phyloP scores from a whole-genome alignment of 1,140 invertebrate genomes.

The Stratiolaelaps scimitus region DNA sequence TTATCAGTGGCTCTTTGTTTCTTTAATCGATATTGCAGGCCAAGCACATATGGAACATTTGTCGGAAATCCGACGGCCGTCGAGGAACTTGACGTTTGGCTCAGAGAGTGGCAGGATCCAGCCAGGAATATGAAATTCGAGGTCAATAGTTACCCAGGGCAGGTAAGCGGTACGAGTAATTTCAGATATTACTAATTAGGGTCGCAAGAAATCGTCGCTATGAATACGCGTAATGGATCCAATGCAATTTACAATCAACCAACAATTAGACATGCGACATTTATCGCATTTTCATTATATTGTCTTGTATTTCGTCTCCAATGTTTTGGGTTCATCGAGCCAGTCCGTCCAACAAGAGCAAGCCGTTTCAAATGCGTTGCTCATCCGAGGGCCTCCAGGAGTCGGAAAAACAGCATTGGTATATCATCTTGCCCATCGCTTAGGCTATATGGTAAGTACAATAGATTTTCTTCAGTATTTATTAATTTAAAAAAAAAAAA shows the following conservation, averaged over 20 bases:
- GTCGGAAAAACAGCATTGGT: slow-evolving; percentile 8
- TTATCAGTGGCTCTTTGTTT: no score
- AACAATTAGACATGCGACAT: no score
- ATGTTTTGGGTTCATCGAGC: neutral
- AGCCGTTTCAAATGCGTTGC: neutral
- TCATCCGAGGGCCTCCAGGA: slow-evolving; percentile 10
- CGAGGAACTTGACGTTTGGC: neutral
- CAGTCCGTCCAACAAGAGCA: neutral
- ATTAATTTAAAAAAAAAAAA: no score
- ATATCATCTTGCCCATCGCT: neutral
- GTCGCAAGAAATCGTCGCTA: no score
- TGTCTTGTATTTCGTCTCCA: neutral
- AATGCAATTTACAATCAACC: no score
- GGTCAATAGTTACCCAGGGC: no score
- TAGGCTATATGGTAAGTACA: slow-evolving; percentile 7
- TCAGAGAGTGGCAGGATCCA: neutral
- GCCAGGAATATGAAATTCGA: no score
- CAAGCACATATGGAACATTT: slow-evolving; percentile 13
- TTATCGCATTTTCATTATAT: no score
- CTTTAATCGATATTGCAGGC: neutral
- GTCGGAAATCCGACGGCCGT: neutral
- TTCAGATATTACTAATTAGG: no score
- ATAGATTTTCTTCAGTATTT: no score
- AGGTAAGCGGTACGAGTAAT: no score
- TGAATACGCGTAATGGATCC: no score